phyloP scores from a whole-genome alignment of 2,113 vertebrate genomes.

The Spea bombifrons region DNA sequence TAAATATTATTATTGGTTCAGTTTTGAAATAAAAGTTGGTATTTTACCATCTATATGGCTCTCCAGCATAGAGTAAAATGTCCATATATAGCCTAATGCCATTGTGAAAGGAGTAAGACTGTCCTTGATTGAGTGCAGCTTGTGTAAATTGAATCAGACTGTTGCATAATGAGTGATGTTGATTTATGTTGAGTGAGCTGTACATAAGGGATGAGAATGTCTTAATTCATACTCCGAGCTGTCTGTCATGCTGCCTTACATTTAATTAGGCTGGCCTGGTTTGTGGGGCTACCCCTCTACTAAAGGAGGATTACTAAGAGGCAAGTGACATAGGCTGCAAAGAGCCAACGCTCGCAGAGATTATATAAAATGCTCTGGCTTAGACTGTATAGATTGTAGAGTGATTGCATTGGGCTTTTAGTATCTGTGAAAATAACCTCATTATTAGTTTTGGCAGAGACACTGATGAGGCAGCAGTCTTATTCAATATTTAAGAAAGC shows the following conservation, averaged over 20 bases:
- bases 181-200: neutral
- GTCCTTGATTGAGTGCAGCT: neutral
- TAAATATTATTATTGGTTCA: too few species aligned
- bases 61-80: too few species aligned
- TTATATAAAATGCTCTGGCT: neutral
- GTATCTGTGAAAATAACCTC: slow-evolving; percentile 54
- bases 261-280: neutral
- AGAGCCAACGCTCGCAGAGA: too few species aligned
- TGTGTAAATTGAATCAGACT: neutral
- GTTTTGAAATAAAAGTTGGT: too few species aligned
- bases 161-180: neutral
- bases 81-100: too few species aligned
- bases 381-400: neutral
- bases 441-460: slow-evolving; percentile 52
- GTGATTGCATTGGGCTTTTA: slow-evolving; percentile 51
- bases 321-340: too few species aligned
- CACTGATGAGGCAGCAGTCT: slow-evolving; percentile 51
- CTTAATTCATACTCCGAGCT: neutral
- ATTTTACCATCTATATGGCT: too few species aligned
- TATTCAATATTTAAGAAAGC: slow-evolving; percentile 66
- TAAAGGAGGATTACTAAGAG: too few species aligned
- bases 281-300: neutral
- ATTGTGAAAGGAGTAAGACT: neutral
- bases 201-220: neutral
- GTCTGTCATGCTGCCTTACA: neutral